These are phyloP conservation scores for Diplosoma virens DNA, from an alignment of 23 tunicate genomes.

Conservation along the genomic window DNA sequence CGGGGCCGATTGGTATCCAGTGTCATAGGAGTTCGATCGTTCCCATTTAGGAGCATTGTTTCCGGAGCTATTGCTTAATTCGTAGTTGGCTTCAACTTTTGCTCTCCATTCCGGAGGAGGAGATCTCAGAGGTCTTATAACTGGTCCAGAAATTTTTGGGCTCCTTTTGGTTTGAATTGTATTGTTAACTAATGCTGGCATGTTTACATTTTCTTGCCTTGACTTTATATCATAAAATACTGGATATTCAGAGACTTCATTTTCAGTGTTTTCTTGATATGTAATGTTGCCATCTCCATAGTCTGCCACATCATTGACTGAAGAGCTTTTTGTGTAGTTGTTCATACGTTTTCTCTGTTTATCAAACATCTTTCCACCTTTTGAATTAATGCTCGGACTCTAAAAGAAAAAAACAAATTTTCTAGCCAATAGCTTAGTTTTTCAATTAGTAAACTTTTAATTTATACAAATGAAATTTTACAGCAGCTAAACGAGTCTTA, in stretches of 20 bases:
- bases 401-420: background rate
- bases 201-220: background rate
- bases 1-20: constrained; percentile 51
- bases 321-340: constrained; percentile 25
- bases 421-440: too few relatives aligned
- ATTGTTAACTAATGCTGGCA: constrained; percentile 9
- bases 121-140: constrained; percentile 1
- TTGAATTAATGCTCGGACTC: constrained; percentile 25
- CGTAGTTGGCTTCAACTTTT: constrained; percentile 57
- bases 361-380: constrained; percentile 70
- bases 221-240: background rate
- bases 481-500: background rate
- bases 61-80: background rate
- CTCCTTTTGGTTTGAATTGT: background rate
- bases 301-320: constrained; percentile 1
- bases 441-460: too few relatives aligned
- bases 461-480: background rate
- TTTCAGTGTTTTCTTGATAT: background rate
- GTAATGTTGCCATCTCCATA: background rate
- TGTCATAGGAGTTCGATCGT: background rate
- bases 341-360: constrained; percentile 80
- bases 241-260: background rate
- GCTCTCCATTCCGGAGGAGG: constrained; percentile 77
- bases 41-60: background rate
- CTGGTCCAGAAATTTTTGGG: background rate